Evolutionary conservation across 2,888 invertebrate species (phyloP).

Genomic region (Elysia crispata): DNA sequence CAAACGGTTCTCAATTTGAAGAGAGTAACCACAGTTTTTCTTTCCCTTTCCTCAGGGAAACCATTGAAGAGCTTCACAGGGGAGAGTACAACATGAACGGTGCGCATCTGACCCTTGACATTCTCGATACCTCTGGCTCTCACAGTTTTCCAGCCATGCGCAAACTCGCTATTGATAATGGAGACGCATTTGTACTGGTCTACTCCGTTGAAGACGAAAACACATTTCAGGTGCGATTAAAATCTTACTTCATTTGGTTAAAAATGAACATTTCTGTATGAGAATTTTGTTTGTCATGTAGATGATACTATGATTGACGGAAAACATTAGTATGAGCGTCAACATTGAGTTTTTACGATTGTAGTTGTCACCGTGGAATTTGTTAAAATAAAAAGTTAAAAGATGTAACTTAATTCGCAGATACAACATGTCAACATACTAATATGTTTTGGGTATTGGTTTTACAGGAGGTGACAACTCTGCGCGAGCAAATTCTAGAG

Average conservation of each 20-base stretch:
- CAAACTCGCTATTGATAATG: slow-evolving; percentile 73
- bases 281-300: too few species aligned
- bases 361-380: too few species aligned
- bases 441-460: too few species aligned
- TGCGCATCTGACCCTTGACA: slow-evolving; percentile 64
- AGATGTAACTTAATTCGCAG: too few species aligned
- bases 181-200: slow-evolving; percentile 77
- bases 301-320: too few species aligned
- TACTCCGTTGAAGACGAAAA: slow-evolving; percentile 73
- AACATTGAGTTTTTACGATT: too few species aligned
- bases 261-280: too few species aligned
- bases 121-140: slow-evolving; percentile 68
- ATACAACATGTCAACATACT: too few species aligned
- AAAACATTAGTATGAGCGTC: too few species aligned
- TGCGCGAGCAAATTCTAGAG: slow-evolving; percentile 68
- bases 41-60: slow-evolving; percentile 69
- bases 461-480: slow-evolving; percentile 55
- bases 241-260: too few species aligned
- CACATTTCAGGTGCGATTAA: slow-evolving; percentile 72
- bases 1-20: too few species aligned
- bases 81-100: slow-evolving; percentile 74
- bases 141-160: slow-evolving; percentile 78
- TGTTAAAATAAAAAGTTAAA: too few species aligned
- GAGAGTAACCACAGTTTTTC: not conserved
- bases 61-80: slow-evolving; percentile 77